phyloP scores from a whole-genome alignment of 2,888 invertebrate genomes.

The Polylopha cassiicola region DNA sequence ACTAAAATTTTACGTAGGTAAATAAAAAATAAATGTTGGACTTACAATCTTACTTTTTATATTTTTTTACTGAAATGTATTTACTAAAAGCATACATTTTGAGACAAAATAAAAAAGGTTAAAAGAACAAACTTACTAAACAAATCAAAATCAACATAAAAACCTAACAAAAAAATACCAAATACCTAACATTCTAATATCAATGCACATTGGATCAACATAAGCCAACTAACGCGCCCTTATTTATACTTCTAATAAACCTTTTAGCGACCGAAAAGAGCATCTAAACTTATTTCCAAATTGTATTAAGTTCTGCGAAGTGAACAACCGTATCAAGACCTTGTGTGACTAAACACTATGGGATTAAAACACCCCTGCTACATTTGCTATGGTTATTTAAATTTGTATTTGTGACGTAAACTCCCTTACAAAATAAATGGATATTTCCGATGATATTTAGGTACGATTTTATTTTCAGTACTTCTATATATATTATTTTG shows the following conservation, averaged over 20 bases:
- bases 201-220: too few relatives aligned
- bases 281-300: slow-evolving; percentile 63
- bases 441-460: too few relatives aligned
- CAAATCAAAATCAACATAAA: neutral
- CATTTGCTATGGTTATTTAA: slow-evolving; percentile 20
- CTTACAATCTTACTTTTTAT: too few relatives aligned
- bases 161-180: neutral
- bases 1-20: too few relatives aligned
- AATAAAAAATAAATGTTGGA: too few relatives aligned
- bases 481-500: too few relatives aligned
- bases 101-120: too few relatives aligned
- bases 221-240: slow-evolving; percentile 18
- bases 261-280: slow-evolving; percentile 64
- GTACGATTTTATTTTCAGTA: too few relatives aligned
- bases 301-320: slow-evolving; percentile 57
- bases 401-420: slow-evolving; percentile 12
- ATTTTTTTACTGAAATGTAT: too few relatives aligned
- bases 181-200: too few relatives aligned
- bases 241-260: slow-evolving; percentile 56
- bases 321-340: slow-evolving; percentile 56
- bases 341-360: slow-evolving; percentile 54
- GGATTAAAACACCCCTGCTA: slow-evolving; percentile 44
- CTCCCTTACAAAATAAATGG: neutral
- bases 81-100: too few relatives aligned
- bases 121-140: too few relatives aligned